Evolutionary conservation across 2,797 vertebrate species (phyloP), one percentile per base, ranked within the genome.

Genomic region (Anableps anableps): DNA sequence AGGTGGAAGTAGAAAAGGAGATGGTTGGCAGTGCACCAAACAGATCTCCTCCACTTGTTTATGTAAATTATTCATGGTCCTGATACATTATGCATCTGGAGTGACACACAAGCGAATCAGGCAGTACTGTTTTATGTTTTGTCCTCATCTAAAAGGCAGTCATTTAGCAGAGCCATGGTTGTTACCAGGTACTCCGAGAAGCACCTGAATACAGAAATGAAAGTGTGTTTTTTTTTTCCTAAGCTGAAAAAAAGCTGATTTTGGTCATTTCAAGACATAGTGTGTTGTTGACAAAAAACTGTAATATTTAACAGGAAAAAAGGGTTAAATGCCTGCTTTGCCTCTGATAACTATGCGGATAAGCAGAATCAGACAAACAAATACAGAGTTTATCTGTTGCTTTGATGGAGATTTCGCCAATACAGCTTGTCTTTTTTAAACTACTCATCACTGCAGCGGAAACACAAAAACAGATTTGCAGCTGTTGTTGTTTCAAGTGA

Each of bases 41-140:
- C 91, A 87, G 83, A 91, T 92, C 91, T 87, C 88, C 85, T 91
- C 85, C 76, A 90, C 93, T 95, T 95, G 91, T 95, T 93, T 81
- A 88, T 92, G 84, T 94, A 94, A 94, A 95, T 95, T 91, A 95
- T 95, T 93, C 94, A 94, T 93, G 88, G 83, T 88, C 78, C 79
- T 86, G 86, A 92, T 96, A 90, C 89, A 94, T 95, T 92, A 93
- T 95, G 92, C 93, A 95, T 92, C 81, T 55, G n/a, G 84, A 81
- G 83, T 88, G 88, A 94, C 93, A 94, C 86, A 78, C 90, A 85
- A 85, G 51, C 80, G 87, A 90, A 95, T 93, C 93, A 90, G 92
- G 92, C 83, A 88, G 85, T 66, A 72, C 85, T 86, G 89, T 92
- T 92, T 95, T 84, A 88, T 94, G 93, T 93, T 94, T 92, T 90